Percentiles rank a stretch among this genome's conserved stretches.
These are phyloP conservation scores for Frankliniella fusca DNA, from an alignment of 2,888 invertebrate species.

Conservation along the genomic window DNA sequence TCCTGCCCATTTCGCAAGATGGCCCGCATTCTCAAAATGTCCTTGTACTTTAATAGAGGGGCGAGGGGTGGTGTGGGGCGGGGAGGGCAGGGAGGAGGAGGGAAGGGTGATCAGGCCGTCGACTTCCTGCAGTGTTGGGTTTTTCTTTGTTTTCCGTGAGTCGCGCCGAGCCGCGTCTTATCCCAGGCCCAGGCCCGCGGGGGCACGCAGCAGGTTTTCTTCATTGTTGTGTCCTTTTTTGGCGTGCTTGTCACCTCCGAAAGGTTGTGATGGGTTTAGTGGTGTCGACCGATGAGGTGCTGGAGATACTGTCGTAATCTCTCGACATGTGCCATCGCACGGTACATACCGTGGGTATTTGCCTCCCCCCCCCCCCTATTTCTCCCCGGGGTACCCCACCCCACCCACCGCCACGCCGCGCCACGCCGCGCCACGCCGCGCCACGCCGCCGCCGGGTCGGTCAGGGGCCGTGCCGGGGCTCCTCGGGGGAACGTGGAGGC, in stretches of 20 bases:
- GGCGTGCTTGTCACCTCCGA: too few species aligned
- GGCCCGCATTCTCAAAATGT: slow-evolving; percentile 29
- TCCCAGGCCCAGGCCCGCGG: too few species aligned
- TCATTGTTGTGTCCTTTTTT: too few species aligned
- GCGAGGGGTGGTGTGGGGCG: neutral
- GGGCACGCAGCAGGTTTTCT: too few species aligned
- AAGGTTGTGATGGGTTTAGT: neutral
- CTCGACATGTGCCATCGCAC: neutral
- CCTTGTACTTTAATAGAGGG: slow-evolving; percentile 29
- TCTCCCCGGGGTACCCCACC: slow-evolving; percentile 29
- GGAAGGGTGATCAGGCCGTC: slow-evolving; percentile 27
- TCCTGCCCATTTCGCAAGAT: neutral
- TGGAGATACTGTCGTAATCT: neutral
- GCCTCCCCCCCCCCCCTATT: slow-evolving; percentile 36
- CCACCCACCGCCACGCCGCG: slow-evolving; percentile 27
- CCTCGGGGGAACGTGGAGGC: slow-evolving; percentile 32
- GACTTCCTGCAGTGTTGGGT: too few species aligned
- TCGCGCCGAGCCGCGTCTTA: too few species aligned
- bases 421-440: slow-evolving; percentile 28
- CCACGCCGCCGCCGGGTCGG: neutral
- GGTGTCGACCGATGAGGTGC: neutral
- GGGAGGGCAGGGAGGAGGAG: neutral
- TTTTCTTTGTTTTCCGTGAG: too few species aligned
- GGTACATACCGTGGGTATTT: neutral
- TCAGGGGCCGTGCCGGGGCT: slow-evolving; percentile 38